phyloP scores from a whole-genome alignment of 2,888 invertebrate genomes.

The Thecophora atra region DNA sequence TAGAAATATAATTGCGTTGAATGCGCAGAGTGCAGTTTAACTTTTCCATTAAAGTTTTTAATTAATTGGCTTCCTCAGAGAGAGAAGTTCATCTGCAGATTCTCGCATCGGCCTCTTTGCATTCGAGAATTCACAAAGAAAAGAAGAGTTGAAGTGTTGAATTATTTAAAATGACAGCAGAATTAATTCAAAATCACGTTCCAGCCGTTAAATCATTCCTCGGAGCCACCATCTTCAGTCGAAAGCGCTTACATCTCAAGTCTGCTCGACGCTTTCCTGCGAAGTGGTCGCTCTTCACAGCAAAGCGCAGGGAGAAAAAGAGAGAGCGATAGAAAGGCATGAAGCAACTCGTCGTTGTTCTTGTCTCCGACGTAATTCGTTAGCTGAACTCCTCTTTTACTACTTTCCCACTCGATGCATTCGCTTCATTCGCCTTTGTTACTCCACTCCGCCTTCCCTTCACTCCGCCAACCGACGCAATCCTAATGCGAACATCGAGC shows the following conservation, averaged over 20 bases:
- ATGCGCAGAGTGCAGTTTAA: too few species aligned
- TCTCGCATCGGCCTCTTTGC: not conserved
- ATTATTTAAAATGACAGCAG: slow-evolving; percentile 26
- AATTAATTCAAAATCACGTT: slow-evolving; percentile 42
- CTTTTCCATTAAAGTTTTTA: too few species aligned
- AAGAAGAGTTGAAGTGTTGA: slow-evolving; percentile 14
- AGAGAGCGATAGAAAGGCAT: slow-evolving; percentile 2
- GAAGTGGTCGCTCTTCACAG: slow-evolving; percentile 11
- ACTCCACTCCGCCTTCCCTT: too few species aligned
- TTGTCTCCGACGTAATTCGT: slow-evolving; percentile 27
- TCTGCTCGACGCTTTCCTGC: not conserved
- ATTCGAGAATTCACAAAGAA: not conserved
- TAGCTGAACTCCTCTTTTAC: not conserved
- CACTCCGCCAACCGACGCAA: too few species aligned
- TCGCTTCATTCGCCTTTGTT: not conserved
- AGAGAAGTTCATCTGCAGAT: not conserved
- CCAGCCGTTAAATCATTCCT: slow-evolving; percentile 33
- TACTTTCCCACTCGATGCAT: not conserved
- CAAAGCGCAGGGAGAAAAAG: slow-evolving; percentile 10
- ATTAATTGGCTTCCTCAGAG: too few species aligned
- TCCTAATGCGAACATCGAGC: not conserved
- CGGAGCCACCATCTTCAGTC: not conserved
- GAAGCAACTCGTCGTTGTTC: slow-evolving; percentile 23
- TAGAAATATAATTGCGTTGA: not conserved
- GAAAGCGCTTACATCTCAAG: not conserved